phyloP scores from a whole-genome alignment of 2,113 vertebrate genomes.

The Hyperopisus bebe region DNA sequence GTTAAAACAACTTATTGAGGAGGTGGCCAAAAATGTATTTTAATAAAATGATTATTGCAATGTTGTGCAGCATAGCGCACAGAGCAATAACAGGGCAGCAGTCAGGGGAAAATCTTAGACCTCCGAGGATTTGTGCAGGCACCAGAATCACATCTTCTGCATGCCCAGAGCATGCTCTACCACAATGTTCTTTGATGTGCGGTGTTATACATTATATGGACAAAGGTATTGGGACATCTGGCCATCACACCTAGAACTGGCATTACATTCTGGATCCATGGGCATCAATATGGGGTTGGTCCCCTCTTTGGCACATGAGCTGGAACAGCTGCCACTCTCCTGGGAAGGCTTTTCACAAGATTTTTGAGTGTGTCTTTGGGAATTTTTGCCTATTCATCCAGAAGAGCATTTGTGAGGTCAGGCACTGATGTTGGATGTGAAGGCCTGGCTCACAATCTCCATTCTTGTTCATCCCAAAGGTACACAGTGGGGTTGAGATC shows the following conservation, averaged over 20 bases:
- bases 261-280: background rate
- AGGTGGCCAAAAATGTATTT: background rate
- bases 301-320: background rate
- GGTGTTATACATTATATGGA: background rate
- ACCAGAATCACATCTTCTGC: background rate
- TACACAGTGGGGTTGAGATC: background rate
- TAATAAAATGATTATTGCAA: background rate
- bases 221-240: background rate
- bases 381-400: no score
- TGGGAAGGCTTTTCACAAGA: background rate
- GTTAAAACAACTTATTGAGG: background rate
- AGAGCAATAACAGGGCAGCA: background rate
- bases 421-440: no score
- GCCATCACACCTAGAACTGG: background rate
- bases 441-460: no score
- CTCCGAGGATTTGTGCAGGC: background rate
- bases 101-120: background rate
- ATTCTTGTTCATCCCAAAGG: no score
- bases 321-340: background rate
- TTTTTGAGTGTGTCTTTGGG: no score
- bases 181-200: background rate
- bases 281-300: background rate
- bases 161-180: background rate
- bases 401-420: no score
- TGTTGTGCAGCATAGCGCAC: background rate